These are phyloP conservation scores for Heliconius erato DNA, from an alignment of 2,888 invertebrate genomes.

Conservation along the genomic window DNA sequence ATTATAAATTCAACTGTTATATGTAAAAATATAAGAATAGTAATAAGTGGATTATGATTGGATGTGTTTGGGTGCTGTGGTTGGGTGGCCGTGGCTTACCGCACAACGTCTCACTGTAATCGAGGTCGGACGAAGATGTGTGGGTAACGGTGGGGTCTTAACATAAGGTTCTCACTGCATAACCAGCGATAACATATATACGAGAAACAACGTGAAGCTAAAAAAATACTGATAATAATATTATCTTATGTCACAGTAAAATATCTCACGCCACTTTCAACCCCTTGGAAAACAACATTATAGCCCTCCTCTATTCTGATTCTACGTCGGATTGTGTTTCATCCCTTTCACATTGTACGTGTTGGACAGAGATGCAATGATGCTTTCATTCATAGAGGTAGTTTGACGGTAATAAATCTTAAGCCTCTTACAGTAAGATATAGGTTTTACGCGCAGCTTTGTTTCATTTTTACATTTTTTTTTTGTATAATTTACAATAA, in stretches of 20 bases:
- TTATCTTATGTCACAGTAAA: neutral
- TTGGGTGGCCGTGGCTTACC: too few species aligned
- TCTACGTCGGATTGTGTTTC: conserved; percentile 42
- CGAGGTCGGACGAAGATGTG: too few species aligned
- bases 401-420: conserved; percentile 69
- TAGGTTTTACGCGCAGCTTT: conserved; percentile 32
- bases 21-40: too few species aligned
- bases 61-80: too few species aligned
- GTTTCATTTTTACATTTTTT: conserved; percentile 1
- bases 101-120: too few species aligned
- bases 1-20: too few species aligned
- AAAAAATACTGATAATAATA: neutral
- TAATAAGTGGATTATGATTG: too few species aligned
- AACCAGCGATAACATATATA: too few species aligned
- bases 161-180: too few species aligned
- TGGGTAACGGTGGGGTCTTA: too few species aligned
- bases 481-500: too few species aligned
- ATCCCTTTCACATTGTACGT: conserved; percentile 49
- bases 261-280: conserved; percentile 48
- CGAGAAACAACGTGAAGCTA: neutral
- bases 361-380: conserved; percentile 44
- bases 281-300: conserved; percentile 60
- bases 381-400: conserved; percentile 49
- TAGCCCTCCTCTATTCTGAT: conserved; percentile 63
- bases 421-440: conserved; percentile 59